These are phyloP conservation scores for Cremastinae sp. DNA, from an alignment of 2,888 invertebrate genomes.

Conservation along the genomic window DNA sequence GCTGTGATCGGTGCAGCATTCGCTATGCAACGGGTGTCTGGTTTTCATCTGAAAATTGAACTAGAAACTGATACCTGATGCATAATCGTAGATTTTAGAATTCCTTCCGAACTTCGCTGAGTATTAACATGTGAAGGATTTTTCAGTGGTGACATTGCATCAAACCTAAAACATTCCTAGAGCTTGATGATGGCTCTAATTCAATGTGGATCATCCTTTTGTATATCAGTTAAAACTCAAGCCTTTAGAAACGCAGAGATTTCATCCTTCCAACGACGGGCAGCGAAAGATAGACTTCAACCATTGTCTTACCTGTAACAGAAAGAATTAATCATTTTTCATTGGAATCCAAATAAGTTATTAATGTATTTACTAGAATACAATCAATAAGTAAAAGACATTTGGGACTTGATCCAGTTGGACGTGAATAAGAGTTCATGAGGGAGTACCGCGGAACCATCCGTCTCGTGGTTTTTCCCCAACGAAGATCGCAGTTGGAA, in stretches of 20 bases:
- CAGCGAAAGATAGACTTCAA: not conserved
- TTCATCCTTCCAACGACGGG: not conserved
- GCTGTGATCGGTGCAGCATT: conserved; percentile 67
- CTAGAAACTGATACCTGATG: not conserved
- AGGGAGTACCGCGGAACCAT: conserved; percentile 33
- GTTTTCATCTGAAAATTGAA: conserved; percentile 54
- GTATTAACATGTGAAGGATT: too few relatives aligned
- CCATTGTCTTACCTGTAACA: conserved; percentile 56
- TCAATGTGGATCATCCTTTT: too few relatives aligned
- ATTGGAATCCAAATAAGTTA: conserved; percentile 5
- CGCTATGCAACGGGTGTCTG: conserved; percentile 68
- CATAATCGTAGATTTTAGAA: too few relatives aligned
- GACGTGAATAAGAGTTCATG: conserved; percentile 27
- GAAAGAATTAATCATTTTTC: conserved; percentile 34
- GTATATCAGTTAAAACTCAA: too few relatives aligned
- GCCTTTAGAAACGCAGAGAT: conserved; percentile 24
- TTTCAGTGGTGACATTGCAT: too few relatives aligned
- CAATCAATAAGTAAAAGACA: conserved; percentile 35
- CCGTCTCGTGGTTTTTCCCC: conserved; percentile 40
- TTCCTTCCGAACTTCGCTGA: too few relatives aligned
- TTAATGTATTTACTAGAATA: not conserved
- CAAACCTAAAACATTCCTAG: too few relatives aligned
- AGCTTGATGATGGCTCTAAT: too few relatives aligned
- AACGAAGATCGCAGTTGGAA: conserved; percentile 30
- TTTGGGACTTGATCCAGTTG: conserved; percentile 33